These are phyloP conservation scores for Myripristis jacobus DNA, from an alignment of 2,797 vertebrate species.

Conservation along the genomic window DNA sequence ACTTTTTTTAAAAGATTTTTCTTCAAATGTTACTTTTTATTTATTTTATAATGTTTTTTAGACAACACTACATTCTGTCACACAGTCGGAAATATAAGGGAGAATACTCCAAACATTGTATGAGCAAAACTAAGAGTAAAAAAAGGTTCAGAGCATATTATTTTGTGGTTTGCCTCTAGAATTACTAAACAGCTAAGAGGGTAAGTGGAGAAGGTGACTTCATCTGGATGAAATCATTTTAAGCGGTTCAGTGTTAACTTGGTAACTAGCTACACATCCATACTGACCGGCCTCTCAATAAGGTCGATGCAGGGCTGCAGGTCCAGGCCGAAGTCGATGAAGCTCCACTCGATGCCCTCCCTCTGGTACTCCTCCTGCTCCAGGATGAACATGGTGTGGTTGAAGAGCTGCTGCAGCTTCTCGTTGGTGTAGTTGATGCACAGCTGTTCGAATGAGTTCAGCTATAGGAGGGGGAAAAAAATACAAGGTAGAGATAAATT, in stretches of 20 bases:
- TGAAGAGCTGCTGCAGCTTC: conserved; percentile 99
- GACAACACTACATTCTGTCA: no score
- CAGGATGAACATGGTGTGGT: conserved; percentile 99
- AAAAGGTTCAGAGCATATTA: no score
- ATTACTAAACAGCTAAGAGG: background rate
- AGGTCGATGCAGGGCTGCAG: conserved; percentile 93
- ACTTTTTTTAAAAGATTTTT: no score
- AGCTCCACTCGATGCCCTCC: conserved; percentile 94
- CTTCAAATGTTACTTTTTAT: no score
- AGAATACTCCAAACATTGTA: no score
- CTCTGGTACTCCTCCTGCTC: conserved; percentile 96
- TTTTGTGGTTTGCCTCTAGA: no score
- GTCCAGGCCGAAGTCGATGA: conserved; percentile 92
- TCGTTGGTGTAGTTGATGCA: conserved; percentile 99
- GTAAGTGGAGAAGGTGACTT: background rate
- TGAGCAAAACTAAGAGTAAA: no score
- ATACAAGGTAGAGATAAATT: conserved; percentile 11
- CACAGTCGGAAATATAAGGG: no score
- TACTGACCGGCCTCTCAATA: conserved; percentile 93
- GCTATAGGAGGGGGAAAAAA: conserved; percentile 71
- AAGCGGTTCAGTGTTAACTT: background rate
- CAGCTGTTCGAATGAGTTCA: conserved; percentile 98
- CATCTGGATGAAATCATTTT: background rate
- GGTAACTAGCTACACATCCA: background rate
- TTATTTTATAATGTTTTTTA: no score